Conservation (phyloP, 2,113 vertebrate genomes). For the Brachionichthys hirsutus region DNA sequence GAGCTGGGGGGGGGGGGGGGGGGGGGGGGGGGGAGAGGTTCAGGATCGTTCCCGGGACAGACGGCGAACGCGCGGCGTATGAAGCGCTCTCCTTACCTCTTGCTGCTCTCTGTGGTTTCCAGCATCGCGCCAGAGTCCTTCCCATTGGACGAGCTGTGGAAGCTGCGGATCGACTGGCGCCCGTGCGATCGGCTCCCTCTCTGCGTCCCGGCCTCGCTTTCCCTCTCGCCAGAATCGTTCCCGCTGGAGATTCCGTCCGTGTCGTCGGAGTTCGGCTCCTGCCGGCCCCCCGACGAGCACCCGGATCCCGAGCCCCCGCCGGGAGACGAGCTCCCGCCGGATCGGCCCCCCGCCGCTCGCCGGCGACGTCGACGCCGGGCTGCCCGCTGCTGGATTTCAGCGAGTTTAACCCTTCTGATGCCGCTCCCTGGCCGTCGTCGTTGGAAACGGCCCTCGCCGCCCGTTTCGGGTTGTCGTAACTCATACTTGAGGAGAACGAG, state of each 20-base stretch:
- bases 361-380: not conserved
- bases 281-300: conserved; percentile 47
- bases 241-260: conserved; percentile 85
- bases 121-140: conserved; percentile 88
- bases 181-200: conserved; percentile 64
- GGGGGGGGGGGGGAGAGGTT: not conserved
- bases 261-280: conserved; percentile 77
- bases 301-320: conserved; percentile 58
- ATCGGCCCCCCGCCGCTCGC: conserved; percentile 17
- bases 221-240: conserved; percentile 85
- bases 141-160: conserved; percentile 83
- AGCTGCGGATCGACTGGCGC: conserved; percentile 78
- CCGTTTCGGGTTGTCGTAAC: conserved; percentile 75
- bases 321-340: conserved; percentile 39
- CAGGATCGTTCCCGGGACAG: no score
- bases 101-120: conserved; percentile 85
- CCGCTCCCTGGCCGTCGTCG: conserved; percentile 23
- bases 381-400: conserved; percentile 4
- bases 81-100: conserved; percentile 66
- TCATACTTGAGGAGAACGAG: conserved; percentile 74
- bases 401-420: conserved; percentile 20
- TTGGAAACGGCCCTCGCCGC: conserved; percentile 45
- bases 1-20: conserved; percentile 67
- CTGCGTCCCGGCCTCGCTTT: conserved; percentile 74
- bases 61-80: no score